Evolutionary conservation across 2,888 invertebrate genomes (phyloP).

Genomic region (Papilio demoleus): DNA sequence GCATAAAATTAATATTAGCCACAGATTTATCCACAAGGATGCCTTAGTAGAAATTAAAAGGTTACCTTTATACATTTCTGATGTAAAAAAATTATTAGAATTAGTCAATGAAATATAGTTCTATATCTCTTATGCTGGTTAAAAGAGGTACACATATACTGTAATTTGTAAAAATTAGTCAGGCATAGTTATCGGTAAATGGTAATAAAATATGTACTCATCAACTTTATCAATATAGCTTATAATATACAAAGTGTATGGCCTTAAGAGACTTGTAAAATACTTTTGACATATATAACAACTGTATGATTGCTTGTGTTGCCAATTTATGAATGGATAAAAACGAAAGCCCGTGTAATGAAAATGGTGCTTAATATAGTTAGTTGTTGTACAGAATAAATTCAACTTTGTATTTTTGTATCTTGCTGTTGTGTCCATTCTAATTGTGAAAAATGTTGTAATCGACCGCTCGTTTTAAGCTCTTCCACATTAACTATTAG

Average conservation of each 20-base stretch:
- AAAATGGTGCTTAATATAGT: slow-evolving; percentile 82
- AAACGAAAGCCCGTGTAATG: slow-evolving; percentile 58
- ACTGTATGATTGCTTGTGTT: slow-evolving; percentile 54
- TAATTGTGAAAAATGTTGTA: slow-evolving; percentile 40
- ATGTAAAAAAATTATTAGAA: slow-evolving; percentile 49
- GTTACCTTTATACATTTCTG: slow-evolving; percentile 49
- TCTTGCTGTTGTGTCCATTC: slow-evolving; percentile 60
- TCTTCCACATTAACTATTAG: slow-evolving; percentile 42
- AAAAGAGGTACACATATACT: slow-evolving; percentile 78
- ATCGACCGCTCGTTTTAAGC: slow-evolving; percentile 34
- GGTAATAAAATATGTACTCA: slow-evolving; percentile 42
- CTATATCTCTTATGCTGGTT: slow-evolving; percentile 72
- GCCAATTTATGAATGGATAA: slow-evolving; percentile 57
- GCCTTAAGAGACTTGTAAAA: slow-evolving; percentile 39
- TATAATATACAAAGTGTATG: slow-evolving; percentile 43
- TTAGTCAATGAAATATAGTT: slow-evolving; percentile 42
- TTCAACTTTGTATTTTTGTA: slow-evolving; percentile 77
- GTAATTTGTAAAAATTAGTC: slow-evolving; percentile 69
- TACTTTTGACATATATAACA: slow-evolving; percentile 36
- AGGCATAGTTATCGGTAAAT: slow-evolving; percentile 39
- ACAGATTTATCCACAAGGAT: slow-evolving; percentile 55
- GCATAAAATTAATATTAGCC: slow-evolving; percentile 28
- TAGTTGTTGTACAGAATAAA: slow-evolving; percentile 83
- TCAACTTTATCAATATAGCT: slow-evolving; percentile 43
- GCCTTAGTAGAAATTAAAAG: slow-evolving; percentile 57